phyloP scores from a whole-genome alignment of 2,113 vertebrate species.

The Bufo bufo region DNA sequence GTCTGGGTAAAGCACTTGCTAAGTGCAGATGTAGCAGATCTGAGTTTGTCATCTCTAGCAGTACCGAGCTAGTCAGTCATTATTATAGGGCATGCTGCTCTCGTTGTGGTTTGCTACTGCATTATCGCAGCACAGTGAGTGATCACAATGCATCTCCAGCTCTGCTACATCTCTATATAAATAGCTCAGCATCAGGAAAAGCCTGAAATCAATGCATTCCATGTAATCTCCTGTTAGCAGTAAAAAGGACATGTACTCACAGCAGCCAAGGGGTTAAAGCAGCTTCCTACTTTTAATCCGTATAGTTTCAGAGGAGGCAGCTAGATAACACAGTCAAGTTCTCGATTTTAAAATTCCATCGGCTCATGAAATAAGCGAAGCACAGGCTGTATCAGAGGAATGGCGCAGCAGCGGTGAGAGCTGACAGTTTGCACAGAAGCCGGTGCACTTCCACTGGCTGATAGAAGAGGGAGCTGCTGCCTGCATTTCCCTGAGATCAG shows the following conservation, averaged over 20 bases:
- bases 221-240: neutral
- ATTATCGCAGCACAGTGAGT: neutral
- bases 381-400: conserved; percentile 1
- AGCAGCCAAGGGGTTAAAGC: conserved; percentile 14
- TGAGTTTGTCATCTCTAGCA: neutral
- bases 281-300: neutral
- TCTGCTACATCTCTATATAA: neutral
- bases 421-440: neutral
- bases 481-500: conserved; percentile 29
- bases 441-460: conserved; percentile 51
- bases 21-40: neutral
- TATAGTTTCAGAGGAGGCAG: neutral
- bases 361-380: neutral
- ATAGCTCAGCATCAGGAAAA: neutral
- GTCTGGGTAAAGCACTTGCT: neutral
- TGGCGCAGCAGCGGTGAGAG: neutral
- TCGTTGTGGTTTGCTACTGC: neutral
- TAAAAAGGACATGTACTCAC: neutral
- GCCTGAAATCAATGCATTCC: neutral
- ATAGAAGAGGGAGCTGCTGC: conserved; percentile 53
- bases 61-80: neutral
- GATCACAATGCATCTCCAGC: neutral
- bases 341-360: neutral
- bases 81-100: neutral
- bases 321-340: neutral